Evolutionary conservation across 2,888 invertebrate species (phyloP).

Genomic region (Cybosia mesomella): DNA sequence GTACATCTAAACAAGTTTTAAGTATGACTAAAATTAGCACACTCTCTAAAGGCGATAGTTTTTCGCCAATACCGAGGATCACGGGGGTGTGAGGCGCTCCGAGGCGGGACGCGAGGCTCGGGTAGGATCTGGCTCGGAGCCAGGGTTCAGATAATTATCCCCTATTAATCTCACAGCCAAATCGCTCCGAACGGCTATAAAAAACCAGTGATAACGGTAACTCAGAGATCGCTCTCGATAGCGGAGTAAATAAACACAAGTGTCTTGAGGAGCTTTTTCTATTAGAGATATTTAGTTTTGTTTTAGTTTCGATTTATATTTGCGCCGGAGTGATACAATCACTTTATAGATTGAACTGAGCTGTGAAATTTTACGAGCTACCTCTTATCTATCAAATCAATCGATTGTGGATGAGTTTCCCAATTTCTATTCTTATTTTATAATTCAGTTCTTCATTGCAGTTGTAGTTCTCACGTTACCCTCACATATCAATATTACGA

Average conservation of each 20-base stretch:
- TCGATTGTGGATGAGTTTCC: background rate
- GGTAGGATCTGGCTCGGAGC: conserved; percentile 57
- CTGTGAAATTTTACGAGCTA: background rate
- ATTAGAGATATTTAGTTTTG: conserved; percentile 8
- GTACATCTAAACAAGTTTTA: conserved; percentile 19
- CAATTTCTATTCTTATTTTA: background rate
- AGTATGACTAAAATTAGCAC: conserved; percentile 43
- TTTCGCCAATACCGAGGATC: conserved; percentile 30
- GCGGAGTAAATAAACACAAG: conserved; percentile 20
- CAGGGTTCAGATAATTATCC: conserved; percentile 73
- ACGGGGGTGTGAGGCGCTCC: conserved; percentile 7
- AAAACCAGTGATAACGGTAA: conserved; percentile 61
- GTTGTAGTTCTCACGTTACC: background rate
- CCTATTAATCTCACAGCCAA: conserved; percentile 73
- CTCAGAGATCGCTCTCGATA: conserved; percentile 31
- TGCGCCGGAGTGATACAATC: background rate
- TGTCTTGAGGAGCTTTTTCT: conserved; percentile 14
- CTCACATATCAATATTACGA: no score
- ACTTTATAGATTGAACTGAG: background rate
- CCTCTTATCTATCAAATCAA: background rate
- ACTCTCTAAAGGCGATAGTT: conserved; percentile 41
- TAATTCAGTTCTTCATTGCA: background rate
- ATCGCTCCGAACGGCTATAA: conserved; percentile 62
- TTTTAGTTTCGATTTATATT: conserved; percentile 9
- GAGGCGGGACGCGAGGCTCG: conserved; percentile 19